Evolutionary conservation across 1,140 invertebrate species (phyloP).

Genomic region (Penaeus chinensis): DNA sequence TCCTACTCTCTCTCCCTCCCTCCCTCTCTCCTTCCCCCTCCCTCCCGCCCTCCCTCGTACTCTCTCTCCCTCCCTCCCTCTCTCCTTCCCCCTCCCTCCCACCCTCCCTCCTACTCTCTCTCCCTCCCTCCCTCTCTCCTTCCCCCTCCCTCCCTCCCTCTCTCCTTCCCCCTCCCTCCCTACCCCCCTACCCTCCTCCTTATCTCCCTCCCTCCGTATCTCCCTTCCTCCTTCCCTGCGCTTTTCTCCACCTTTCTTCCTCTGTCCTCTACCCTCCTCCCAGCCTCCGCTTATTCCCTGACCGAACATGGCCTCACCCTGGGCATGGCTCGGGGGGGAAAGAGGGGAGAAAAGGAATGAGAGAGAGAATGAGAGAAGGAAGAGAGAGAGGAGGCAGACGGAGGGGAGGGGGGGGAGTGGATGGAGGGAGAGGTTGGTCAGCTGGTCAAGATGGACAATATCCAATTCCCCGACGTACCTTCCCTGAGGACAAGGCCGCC

Average conservation of each 20-base stretch:
- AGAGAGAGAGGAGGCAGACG: background rate
- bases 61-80: too few relatives aligned
- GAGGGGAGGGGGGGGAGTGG: background rate
- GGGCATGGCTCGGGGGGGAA: background rate
- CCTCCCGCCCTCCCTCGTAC: too few relatives aligned
- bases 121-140: background rate
- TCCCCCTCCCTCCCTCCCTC: background rate
- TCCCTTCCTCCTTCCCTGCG: too few relatives aligned
- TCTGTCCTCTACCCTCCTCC: background rate
- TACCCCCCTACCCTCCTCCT: too few relatives aligned
- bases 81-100: too few relatives aligned
- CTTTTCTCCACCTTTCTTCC: background rate
- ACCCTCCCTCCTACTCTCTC: too few relatives aligned
- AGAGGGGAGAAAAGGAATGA: background rate
- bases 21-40: too few relatives aligned
- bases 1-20: too few relatives aligned
- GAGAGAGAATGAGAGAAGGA: background rate
- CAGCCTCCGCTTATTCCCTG: background rate
- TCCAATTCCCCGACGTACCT: constrained; percentile 27
- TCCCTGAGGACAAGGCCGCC: constrained; percentile 28
- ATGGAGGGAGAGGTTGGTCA: constrained; percentile 6
- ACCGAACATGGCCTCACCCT: background rate
- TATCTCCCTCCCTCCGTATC: too few relatives aligned
- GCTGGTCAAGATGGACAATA: constrained; percentile 48
- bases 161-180: too few relatives aligned